phyloP scores from a whole-genome alignment of 1,140 invertebrate genomes.

The Calycopis cecrops region DNA sequence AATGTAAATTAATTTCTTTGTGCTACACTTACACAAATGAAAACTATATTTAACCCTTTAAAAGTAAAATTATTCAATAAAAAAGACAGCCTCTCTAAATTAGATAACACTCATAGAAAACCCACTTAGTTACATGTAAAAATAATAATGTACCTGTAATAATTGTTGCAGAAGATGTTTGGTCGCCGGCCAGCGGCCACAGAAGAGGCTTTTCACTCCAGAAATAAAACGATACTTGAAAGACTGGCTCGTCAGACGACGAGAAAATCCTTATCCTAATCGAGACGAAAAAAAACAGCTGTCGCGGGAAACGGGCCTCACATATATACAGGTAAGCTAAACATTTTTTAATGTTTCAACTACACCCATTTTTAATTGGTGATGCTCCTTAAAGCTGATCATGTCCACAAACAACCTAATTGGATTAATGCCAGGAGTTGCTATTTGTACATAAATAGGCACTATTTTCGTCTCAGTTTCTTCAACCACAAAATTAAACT shows the following conservation, averaged over 20 bases:
- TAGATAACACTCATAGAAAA: neutral
- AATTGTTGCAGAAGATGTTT: slow-evolving; percentile 67
- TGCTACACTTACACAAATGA: slow-evolving; percentile 28
- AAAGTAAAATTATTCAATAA: no score
- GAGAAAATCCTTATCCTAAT: slow-evolving; percentile 84
- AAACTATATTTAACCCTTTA: no score
- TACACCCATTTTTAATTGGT: slow-evolving; percentile 19
- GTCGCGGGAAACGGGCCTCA: slow-evolving; percentile 81
- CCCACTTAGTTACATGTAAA: neutral
- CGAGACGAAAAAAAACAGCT: slow-evolving; percentile 82
- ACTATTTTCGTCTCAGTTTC: slow-evolving; percentile 66
- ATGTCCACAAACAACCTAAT: slow-evolving; percentile 60
- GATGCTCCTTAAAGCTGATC: slow-evolving; percentile 40
- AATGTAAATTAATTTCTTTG: slow-evolving; percentile 55
- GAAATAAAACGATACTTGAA: slow-evolving; percentile 84
- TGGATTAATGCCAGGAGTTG: slow-evolving; percentile 61
- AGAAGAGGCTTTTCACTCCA: slow-evolving; percentile 82
- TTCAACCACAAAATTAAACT: slow-evolving; percentile 46
- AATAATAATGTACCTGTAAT: neutral
- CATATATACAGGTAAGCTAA: slow-evolving; percentile 82
- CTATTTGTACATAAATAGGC: slow-evolving; percentile 70
- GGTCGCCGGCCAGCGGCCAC: slow-evolving; percentile 76
- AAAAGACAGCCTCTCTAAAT: no score
- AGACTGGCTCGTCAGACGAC: slow-evolving; percentile 81
- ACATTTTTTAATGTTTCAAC: slow-evolving; percentile 5